phyloP scores from a whole-genome alignment of 2,888 invertebrate species.

The Parnassius smintheus region DNA sequence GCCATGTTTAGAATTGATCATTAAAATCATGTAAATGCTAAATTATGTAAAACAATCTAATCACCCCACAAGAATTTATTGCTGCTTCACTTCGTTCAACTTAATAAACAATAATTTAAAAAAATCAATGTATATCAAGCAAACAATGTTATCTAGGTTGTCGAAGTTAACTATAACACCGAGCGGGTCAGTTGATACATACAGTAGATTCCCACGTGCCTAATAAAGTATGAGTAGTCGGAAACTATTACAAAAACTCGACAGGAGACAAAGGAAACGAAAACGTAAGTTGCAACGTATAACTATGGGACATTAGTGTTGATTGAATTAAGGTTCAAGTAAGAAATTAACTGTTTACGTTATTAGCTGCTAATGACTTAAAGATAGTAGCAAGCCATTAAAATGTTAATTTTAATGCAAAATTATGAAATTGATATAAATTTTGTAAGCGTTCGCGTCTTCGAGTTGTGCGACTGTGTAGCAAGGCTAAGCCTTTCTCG shows the following conservation, averaged over 20 bases:
- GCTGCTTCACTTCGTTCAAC: not conserved
- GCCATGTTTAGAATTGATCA: too few relatives aligned
- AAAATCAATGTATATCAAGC: slow-evolving; percentile 24
- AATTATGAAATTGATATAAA: slow-evolving; percentile 28
- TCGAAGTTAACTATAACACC: slow-evolving; percentile 57
- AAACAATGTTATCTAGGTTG: slow-evolving; percentile 20
- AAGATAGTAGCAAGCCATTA: slow-evolving; percentile 13
- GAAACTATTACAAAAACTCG: slow-evolving; percentile 75
- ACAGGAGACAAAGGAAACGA: slow-evolving; percentile 70
- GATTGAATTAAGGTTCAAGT: slow-evolving; percentile 36
- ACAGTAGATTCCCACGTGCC: slow-evolving; percentile 69
- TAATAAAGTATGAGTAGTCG: slow-evolving; percentile 69
- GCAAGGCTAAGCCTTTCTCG: slow-evolving; percentile 3
- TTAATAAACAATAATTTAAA: slow-evolving; percentile 19
- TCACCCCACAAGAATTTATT: too few relatives aligned
- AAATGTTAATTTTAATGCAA: slow-evolving; percentile 29
- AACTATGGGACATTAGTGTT: slow-evolving; percentile 49
- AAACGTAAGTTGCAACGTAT: slow-evolving; percentile 62
- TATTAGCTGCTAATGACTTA: slow-evolving; percentile 19
- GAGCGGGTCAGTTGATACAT: slow-evolving; percentile 49
- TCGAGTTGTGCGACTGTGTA: not conserved
- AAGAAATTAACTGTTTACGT: slow-evolving; percentile 23
- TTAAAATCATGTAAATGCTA: too few relatives aligned
- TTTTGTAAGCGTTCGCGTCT: slow-evolving; percentile 17
- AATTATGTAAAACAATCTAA: too few relatives aligned